Evolutionary conservation across 2,888 invertebrate genomes (phyloP).

Genomic region (Beris chalybata): DNA sequence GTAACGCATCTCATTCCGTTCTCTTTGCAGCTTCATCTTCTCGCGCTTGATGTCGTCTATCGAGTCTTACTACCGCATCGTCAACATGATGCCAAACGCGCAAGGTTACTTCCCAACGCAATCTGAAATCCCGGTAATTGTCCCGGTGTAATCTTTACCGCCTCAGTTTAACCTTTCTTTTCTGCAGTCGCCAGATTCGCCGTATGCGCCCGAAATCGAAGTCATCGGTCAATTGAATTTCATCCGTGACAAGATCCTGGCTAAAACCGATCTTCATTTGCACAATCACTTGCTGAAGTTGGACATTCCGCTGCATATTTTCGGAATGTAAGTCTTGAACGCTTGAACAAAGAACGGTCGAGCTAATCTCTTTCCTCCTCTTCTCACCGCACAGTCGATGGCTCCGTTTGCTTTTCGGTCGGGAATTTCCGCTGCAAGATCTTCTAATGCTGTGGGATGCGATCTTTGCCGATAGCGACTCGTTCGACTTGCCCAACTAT

Average conservation of each 20-base stretch:
- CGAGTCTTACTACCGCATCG: constrained; percentile 66
- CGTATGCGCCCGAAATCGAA: constrained; percentile 57
- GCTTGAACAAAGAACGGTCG: too few species aligned
- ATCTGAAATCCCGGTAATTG: constrained; percentile 36
- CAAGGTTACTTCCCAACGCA: constrained; percentile 58
- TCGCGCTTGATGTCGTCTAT: constrained; percentile 65
- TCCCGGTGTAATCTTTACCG: neutral
- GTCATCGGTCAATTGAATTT: constrained; percentile 64
- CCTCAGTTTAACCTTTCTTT: constrained; percentile 9
- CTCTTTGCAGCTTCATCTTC: constrained; percentile 61
- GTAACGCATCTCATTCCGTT: neutral
- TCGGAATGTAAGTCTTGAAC: constrained; percentile 71
- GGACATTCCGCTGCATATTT: constrained; percentile 81
- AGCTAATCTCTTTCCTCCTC: neutral
- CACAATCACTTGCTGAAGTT: constrained; percentile 67
- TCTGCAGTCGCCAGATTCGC: constrained; percentile 24
- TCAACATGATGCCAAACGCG: constrained; percentile 59
- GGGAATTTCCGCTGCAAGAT: constrained; percentile 79
- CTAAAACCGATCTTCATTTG: constrained; percentile 64
- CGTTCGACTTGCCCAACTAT: constrained; percentile 63
- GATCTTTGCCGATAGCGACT: constrained; percentile 71
- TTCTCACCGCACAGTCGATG: constrained; percentile 65
- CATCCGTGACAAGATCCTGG: constrained; percentile 66
- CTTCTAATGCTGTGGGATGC: constrained; percentile 81
- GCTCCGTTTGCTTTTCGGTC: constrained; percentile 79